Conservation (phyloP, 2,113 vertebrate species). For the Emydura subglobosa region DNA sequence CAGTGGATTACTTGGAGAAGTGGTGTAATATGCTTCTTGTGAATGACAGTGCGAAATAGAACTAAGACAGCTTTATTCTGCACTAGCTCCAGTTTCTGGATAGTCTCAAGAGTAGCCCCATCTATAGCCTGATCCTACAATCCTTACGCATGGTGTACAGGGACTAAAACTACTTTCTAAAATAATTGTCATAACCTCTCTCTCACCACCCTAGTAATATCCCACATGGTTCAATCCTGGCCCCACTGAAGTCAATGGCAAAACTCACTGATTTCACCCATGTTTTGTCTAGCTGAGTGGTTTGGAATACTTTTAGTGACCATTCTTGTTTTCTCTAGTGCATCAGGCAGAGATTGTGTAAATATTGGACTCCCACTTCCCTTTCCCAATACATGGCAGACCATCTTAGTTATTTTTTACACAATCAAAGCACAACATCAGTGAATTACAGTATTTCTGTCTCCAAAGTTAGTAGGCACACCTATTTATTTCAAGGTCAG, state of each 20-base stretch:
- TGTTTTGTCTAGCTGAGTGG: neutral
- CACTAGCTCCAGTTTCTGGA: neutral
- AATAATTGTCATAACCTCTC: neutral
- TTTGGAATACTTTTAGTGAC: neutral
- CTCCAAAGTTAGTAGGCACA: no score
- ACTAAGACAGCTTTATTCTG: neutral
- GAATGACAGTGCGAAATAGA: neutral
- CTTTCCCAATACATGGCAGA: neutral
- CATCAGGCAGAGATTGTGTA: neutral
- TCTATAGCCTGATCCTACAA: neutral
- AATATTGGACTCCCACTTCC: neutral
- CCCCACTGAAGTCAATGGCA: neutral
- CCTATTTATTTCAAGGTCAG: neutral
- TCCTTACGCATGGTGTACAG: neutral
- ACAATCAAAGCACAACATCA: rapidly evolving
- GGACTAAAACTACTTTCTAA: neutral
- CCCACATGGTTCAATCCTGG: neutral
- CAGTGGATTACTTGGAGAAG: neutral
- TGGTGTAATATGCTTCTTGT: neutral
- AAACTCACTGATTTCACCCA: neutral
- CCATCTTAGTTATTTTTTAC: neutral
- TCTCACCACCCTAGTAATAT: neutral
- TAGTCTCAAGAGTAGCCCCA: neutral
- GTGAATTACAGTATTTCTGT: neutral
- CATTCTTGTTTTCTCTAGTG: neutral